Percentiles rank a stretch among this genome's conserved stretches.
Conservation (phyloP, 2,797 vertebrate species). For the Podargus strigoides region DNA sequence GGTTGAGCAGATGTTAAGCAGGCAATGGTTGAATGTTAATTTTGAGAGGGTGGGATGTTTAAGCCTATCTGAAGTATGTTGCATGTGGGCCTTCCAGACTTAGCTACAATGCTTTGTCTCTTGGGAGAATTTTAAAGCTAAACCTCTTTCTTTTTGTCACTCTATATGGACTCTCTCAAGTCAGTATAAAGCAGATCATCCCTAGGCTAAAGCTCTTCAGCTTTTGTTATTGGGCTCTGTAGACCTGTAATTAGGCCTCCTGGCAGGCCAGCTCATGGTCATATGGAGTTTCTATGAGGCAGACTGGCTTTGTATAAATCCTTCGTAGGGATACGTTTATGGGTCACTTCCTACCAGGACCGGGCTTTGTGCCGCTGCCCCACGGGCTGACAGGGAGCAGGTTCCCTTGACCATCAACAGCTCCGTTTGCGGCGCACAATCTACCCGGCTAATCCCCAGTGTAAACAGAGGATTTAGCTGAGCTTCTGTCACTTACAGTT, state of each 20-base stretch:
- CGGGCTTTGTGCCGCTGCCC: slow-evolving; percentile 82
- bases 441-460: slow-evolving; percentile 81
- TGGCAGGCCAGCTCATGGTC: slow-evolving; percentile 88
- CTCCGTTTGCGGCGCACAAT: slow-evolving; percentile 70
- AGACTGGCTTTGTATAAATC: slow-evolving; percentile 92
- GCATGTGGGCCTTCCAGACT: slow-evolving; percentile 77
- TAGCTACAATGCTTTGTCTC: slow-evolving; percentile 85
- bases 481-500: slow-evolving; percentile 83
- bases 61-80: slow-evolving; percentile 84
- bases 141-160: slow-evolving; percentile 83
- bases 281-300: slow-evolving; percentile 84
- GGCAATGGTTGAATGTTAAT: slow-evolving; percentile 97
- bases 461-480: slow-evolving; percentile 86
- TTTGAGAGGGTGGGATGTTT: slow-evolving; percentile 87
- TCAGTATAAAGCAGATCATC: slow-evolving; percentile 99
- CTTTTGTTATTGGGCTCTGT: slow-evolving; percentile 96
- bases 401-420: slow-evolving; percentile 81
- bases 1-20: slow-evolving; percentile 92
- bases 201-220: slow-evolving; percentile 94
- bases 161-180: slow-evolving; percentile 98
- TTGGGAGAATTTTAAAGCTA: slow-evolving; percentile 92
- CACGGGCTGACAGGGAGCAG: slow-evolving; percentile 78
- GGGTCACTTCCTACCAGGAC: slow-evolving; percentile 97
- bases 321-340: slow-evolving; percentile 89
- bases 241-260: slow-evolving; percentile 97